Evolutionary conservation across 2,113 vertebrate species (phyloP).

Genomic region (Hydrolagus affinis): DNA sequence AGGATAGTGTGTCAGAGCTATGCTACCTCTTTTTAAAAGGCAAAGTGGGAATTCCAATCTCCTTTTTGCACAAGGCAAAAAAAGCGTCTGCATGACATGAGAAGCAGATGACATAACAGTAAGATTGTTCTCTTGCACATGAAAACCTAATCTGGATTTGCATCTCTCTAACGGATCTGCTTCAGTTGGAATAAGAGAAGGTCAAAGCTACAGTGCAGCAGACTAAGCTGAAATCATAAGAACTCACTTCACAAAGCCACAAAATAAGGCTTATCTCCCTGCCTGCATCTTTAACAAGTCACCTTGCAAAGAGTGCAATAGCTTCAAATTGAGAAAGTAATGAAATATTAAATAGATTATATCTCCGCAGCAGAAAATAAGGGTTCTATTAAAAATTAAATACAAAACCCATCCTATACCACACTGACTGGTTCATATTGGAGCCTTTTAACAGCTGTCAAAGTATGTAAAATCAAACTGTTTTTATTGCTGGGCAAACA

Average conservation of each 20-base stretch:
- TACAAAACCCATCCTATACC: neutral
- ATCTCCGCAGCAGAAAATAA: constrained; percentile 1
- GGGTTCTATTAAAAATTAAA: constrained; percentile 11
- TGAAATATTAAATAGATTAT: neutral
- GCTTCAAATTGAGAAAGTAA: constrained; percentile 8
- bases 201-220: neutral
- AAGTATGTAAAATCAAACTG: neutral
- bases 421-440: neutral
- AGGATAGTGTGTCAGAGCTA: too few species aligned
- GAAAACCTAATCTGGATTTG: constrained; percentile 7
- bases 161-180: neutral
- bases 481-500: neutral
- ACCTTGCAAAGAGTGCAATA: constrained; percentile 9
- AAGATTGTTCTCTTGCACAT: neutral
- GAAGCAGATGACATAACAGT: neutral
- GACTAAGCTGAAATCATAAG: neutral
- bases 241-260: neutral
- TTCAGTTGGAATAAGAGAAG: neutral
- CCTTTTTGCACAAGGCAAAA: neutral
- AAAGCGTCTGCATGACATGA: neutral
- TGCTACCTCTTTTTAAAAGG: neutral
- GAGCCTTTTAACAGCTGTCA: constrained; percentile 8
- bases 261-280: neutral
- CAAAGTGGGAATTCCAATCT: neutral
- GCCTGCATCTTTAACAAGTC: neutral